Evolutionary conservation across 2,888 invertebrate genomes (phyloP), one percentile per base, ranked within the genome.

Genomic region (Trissonchulus sp.): DNA sequence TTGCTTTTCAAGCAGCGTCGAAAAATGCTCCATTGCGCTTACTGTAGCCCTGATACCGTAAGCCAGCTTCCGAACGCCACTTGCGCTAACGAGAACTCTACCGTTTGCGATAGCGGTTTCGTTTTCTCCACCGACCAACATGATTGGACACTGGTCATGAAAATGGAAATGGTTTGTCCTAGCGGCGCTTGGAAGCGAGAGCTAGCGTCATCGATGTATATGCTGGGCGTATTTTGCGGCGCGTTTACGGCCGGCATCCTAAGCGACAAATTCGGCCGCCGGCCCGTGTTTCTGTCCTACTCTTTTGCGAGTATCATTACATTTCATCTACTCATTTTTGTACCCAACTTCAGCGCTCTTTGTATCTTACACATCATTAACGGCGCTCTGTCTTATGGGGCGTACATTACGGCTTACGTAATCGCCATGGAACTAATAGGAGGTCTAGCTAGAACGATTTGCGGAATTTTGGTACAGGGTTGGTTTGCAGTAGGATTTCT

Each of bases 371-470:
- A 75, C 28, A 30, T 76, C 8, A 18, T 72, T 2, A 62, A 34
- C 30, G 76, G 75, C 8, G 75, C 72, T 34, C 18, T 75, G 31
- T 63, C 63, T 28, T 60, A 72, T 38, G 76, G 75, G 2, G n/a
- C 60, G 23, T 76, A 75, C 34, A 31, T 76, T 48, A 68, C 76
- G 1, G 74, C 60, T 1, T 76, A 62, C 68, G 65, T 74, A 33
- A 72, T 76, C 38, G 72, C 69, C 72, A 76, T 77, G 75, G 77
- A 77, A 60, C 30, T 74, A 1, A 38, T 77, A 8, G 75, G 36
- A n/a, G 77, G 76, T 3, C 15, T 73, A 1, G 60, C 76, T 23
- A 48, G 73, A 23, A 77, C 76, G 18, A 23, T 75, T 28, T 72
- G 71, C 33, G 77, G 77, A 63, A 63, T 77, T 30, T 36, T 31